These are phyloP conservation scores for Centruroides vittatus DNA, from an alignment of 1,140 invertebrate genomes.

Conservation along the genomic window DNA sequence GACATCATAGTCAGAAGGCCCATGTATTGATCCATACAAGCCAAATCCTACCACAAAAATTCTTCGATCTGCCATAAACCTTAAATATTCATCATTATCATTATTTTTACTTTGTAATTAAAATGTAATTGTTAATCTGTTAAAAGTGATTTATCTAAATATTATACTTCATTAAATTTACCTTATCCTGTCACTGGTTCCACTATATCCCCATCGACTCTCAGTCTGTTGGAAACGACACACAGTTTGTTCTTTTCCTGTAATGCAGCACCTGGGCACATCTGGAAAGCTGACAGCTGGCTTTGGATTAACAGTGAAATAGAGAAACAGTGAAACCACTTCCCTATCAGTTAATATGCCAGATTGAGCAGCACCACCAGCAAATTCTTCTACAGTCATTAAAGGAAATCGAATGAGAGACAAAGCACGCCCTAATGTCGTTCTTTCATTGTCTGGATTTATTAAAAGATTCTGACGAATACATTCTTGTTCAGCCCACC, in stretches of 20 bases:
- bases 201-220: constrained; percentile 73
- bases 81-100: constrained; percentile 24
- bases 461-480: constrained; percentile 43
- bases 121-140: too few species aligned
- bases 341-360: constrained; percentile 59
- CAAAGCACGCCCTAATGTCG: constrained; percentile 49
- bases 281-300: constrained; percentile 54
- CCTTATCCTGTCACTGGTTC: constrained; percentile 68
- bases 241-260: constrained; percentile 65
- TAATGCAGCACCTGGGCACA: constrained; percentile 61
- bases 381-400: constrained; percentile 79
- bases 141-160: too few species aligned
- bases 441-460: constrained; percentile 53
- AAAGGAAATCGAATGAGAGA: constrained; percentile 65
- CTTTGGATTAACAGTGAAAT: constrained; percentile 65
- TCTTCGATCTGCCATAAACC: constrained; percentile 64
- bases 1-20: constrained; percentile 63
- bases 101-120: not conserved
- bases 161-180: constrained; percentile 21
- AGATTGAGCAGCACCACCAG: constrained; percentile 57
- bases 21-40: constrained; percentile 71
- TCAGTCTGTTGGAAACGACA: constrained; percentile 68
- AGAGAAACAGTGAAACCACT: constrained; percentile 61
- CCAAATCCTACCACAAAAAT: constrained; percentile 81
- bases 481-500: constrained; percentile 72